Base-by-base conservation (phyloP, 2,888 invertebrate genomes). In the Sarcophaga rosellei region DNA sequence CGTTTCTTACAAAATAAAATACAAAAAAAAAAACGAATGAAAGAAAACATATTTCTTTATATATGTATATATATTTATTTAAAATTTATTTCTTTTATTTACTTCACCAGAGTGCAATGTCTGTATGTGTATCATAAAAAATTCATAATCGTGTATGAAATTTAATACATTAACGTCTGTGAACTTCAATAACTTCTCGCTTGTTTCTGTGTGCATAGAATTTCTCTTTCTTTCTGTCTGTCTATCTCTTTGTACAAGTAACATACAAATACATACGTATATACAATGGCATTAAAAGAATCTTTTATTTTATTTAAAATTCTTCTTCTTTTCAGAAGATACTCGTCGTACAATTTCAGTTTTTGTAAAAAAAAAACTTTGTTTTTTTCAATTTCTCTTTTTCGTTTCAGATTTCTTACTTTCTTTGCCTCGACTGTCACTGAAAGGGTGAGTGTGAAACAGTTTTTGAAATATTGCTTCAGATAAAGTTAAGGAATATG, bases 71-170 rank as follows among this genome's bases (percentile, higher is more conserved):
- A 1, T 12, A 12, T 15, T 53, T 47, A 5, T 53, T 53, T 53
- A 12, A 53, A 53, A 15, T 53, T 53, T 53, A 15, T 53, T 53
- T 53, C 17, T 53, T 17, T 53, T 53, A 53, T 35, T 35, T 35
- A 35, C 8, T 35, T 35, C 45, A 10, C 23, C 47, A 35, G 10
- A 35, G 35, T 35, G 35, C 35, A 35, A 35, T 72, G 47, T 66
- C 65, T 17, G n/a, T 25, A 8, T 8, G 17, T 21, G n/a, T 2
- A 21, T 35, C 8, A 35, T 72, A 61, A 61, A 66, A 15, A 66
- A 77, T 77, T 82, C 66, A 68, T n/a, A 77, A 59, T 6, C 63
- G 15, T 59, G 23, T 47, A 66, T 66, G 61, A 21, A 66, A 77
- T 73, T 61, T 59, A 65, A 72, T 76, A 45, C 1, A 59, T 76